Evolutionary conservation across 2,888 invertebrate species (phyloP).

Genomic region (Venustoraphidia nigricollis): DNA sequence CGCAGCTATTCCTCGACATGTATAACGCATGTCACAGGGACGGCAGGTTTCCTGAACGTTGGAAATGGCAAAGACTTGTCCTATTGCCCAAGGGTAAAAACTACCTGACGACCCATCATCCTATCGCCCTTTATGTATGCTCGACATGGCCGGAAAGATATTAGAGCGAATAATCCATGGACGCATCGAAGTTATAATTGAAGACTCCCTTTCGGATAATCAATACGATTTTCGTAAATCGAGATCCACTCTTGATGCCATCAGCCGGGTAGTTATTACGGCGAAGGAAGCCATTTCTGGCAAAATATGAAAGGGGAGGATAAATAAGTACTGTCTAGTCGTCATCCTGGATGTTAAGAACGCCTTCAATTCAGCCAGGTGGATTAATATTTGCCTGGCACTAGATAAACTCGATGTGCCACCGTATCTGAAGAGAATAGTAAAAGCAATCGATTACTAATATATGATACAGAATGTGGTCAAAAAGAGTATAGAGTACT

Average conservation of each 20-base stretch:
- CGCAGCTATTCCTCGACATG: slow-evolving; percentile 1
- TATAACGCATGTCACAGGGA: slow-evolving; percentile 6
- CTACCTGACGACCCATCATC: too few relatives aligned
- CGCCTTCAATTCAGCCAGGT: slow-evolving; percentile 2
- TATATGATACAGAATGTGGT: not conserved
- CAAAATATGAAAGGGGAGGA: not conserved
- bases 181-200: slow-evolving; percentile 9
- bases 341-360: slow-evolving; percentile 1
- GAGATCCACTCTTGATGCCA: slow-evolving; percentile 6
- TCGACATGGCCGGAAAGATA: slow-evolving; percentile 12
- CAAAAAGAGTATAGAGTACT: not conserved
- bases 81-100: slow-evolving; percentile 9
- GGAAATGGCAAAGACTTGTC: slow-evolving; percentile 7
- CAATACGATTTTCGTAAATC: slow-evolving; percentile 12
- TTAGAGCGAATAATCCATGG: slow-evolving; percentile 12
- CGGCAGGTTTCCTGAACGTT: slow-evolving; percentile 5
- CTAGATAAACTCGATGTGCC: not conserved
- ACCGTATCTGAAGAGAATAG: not conserved
- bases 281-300: not conserved
- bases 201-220: slow-evolving; percentile 2
- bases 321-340: not conserved
- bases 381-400: slow-evolving; percentile 5
- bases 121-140: too few relatives aligned
- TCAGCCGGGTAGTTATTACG: not conserved
- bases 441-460: not conserved